Evolutionary conservation across 2,888 invertebrate species (phyloP), one percentile per base, ranked within the genome.

Genomic region (Meliscaeva auricollis): DNA sequence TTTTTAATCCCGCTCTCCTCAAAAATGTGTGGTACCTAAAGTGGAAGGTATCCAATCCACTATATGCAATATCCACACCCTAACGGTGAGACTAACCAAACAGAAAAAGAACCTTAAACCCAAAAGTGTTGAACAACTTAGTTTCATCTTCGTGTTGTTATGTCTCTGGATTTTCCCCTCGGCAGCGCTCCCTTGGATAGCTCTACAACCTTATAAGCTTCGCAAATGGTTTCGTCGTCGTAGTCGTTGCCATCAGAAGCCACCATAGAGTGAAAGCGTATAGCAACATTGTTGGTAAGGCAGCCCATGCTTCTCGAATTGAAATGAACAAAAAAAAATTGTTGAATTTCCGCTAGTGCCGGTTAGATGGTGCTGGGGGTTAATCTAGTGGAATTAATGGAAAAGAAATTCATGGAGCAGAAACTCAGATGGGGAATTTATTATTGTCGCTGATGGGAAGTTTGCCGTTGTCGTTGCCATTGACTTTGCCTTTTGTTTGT

Each of bases 371-470:
- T 91, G 91, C 90, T 90, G 89, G 88, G 88, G 91, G 90, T 92
- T 91, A 92, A 92, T 92, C 90, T 91, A 90, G 91, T 91, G 92
- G 92, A 92, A 92, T 90, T 92, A 92, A 92, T 92, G 91, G 91
- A 91, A 91, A 89, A 90, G 90, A 89, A 91, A 91, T 92, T 91
- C 90, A 92, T 92, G 92, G 90, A 89, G 90, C 91, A 91, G 91
- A 91, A 92, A 92, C 87, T 88, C 83, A 76, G 87, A 88, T 89
- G 77, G 76, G 76, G 76, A 80, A 87, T 84, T 84, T 79, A 87
- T 84, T 77, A 76, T 76, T 84, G 79, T 64, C 73, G 46, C 46
- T 46, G 78, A 62, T 73, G 58, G 60, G 46, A 73, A 76, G 79
- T 76, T 75, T 70, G 35, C 41, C 58, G 54, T 73, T 73, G 56